These are phyloP conservation scores for Hippocampus mohnikei DNA, from an alignment of 2,113 vertebrate species.

Conservation along the genomic window DNA sequence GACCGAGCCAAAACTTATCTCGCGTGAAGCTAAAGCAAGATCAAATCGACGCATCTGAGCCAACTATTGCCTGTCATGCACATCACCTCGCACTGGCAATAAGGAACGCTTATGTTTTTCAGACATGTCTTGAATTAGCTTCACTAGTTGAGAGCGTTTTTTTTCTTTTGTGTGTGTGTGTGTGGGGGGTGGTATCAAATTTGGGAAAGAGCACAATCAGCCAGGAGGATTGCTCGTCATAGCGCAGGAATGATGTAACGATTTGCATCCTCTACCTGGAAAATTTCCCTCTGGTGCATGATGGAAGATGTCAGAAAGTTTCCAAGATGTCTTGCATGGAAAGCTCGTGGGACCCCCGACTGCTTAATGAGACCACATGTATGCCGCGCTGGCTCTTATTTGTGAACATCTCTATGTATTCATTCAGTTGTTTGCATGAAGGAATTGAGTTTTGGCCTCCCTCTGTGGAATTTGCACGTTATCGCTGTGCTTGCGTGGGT, in stretches of 20 bases:
- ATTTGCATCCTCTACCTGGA: conserved; percentile 12
- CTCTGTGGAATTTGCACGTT: neutral
- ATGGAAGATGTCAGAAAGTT: conserved; percentile 25
- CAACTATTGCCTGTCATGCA: neutral
- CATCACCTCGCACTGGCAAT: neutral
- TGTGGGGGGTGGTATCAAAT: neutral
- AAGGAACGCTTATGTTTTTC: neutral
- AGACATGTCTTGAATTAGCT: neutral
- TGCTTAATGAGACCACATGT: neutral
- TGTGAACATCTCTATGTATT: neutral
- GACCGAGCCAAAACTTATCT: neutral
- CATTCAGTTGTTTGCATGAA: neutral
- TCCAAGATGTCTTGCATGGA: neutral
- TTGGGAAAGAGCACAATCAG: neutral
- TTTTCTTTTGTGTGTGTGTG: neutral
- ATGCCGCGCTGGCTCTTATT: neutral
- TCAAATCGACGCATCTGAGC: neutral
- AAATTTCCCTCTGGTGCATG: conserved; percentile 15
- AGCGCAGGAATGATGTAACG: conserved; percentile 28
- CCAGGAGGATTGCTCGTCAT: neutral
- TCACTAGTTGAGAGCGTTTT: neutral
- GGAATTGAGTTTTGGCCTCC: too few species aligned
- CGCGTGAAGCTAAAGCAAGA: neutral
- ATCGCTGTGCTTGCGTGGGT: neutral
- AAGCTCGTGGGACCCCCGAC: neutral